Evolutionary conservation across 2,113 vertebrate genomes (phyloP).

Genomic region (Lagopus muta): DNA sequence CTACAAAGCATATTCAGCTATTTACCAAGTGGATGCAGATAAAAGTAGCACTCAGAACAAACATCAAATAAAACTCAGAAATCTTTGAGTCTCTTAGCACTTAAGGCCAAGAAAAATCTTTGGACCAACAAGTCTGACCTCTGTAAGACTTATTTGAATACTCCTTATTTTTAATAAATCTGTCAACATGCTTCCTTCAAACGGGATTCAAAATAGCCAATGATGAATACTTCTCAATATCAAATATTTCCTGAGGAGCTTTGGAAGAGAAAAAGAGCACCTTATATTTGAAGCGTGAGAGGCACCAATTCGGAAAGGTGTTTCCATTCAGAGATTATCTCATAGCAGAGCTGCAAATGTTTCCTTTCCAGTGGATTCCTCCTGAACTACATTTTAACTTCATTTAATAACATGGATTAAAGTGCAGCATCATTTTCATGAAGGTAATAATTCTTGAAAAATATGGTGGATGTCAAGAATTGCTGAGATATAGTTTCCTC

Average conservation of each 20-base stretch:
- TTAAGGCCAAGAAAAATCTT: neutral
- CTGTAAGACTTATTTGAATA: neutral
- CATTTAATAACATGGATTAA: neutral
- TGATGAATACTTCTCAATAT: neutral
- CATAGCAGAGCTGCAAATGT: neutral
- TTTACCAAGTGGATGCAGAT: neutral
- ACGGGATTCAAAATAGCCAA: neutral
- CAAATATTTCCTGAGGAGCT: neutral
- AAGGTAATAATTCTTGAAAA: neutral
- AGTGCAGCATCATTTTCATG: neutral
- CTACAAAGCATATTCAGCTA: neutral
- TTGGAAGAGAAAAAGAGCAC: neutral
- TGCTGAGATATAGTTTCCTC: neutral
- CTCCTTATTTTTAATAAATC: neutral
- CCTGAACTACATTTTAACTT: neutral
- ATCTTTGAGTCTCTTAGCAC: neutral
- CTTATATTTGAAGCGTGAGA: neutral
- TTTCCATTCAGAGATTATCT: neutral
- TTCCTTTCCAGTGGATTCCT: neutral
- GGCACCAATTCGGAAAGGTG: neutral
- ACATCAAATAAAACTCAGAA: neutral
- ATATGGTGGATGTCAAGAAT: neutral
- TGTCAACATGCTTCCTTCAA: neutral
- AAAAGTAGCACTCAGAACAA: neutral
- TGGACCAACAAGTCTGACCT: neutral